Evolutionary conservation across 2,888 invertebrate species (phyloP).

Genomic region (Cremastobaeus sp.): DNA sequence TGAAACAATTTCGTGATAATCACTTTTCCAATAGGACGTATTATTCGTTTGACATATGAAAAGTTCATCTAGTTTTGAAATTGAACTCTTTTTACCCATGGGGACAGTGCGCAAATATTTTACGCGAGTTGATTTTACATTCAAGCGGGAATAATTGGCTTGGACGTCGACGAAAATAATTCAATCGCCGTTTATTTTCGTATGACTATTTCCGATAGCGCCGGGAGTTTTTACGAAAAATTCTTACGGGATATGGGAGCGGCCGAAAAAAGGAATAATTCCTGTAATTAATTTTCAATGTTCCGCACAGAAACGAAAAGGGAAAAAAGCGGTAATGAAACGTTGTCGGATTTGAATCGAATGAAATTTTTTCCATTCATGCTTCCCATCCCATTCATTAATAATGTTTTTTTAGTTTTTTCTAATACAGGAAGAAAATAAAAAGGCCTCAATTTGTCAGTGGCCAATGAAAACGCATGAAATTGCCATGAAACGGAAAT

Average conservation of each 20-base stretch:
- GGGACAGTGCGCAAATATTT: slow-evolving; percentile 44
- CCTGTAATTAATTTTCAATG: no score
- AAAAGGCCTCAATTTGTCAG: slow-evolving; percentile 45
- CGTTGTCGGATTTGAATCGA: slow-evolving; percentile 1
- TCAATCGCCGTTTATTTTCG: slow-evolving; percentile 42
- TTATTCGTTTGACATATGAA: slow-evolving; percentile 51
- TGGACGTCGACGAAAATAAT: slow-evolving; percentile 49
- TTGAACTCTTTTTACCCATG: slow-evolving; percentile 47
- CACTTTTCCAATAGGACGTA: slow-evolving; percentile 51
- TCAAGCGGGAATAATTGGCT: slow-evolving; percentile 52
- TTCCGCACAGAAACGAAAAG: not conserved
- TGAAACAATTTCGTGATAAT: slow-evolving; percentile 53
- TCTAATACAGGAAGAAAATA: not conserved
- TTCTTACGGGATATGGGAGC: slow-evolving; percentile 7
- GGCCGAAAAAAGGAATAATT: no score
- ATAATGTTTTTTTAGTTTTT: slow-evolving; percentile 16
- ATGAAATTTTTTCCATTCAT: not conserved
- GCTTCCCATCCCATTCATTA: not conserved
- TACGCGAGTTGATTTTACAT: slow-evolving; percentile 52
- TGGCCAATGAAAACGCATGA: slow-evolving; percentile 34
- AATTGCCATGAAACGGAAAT: slow-evolving; percentile 39
- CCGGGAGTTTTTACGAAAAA: slow-evolving; percentile 13
- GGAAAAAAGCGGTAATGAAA: slow-evolving; percentile 2
- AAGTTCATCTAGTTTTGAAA: slow-evolving; percentile 55
- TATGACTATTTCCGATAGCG: slow-evolving; percentile 24